Evolutionary conservation across 2,113 vertebrate species (phyloP).

Genomic region (Peromyscus californicus): DNA sequence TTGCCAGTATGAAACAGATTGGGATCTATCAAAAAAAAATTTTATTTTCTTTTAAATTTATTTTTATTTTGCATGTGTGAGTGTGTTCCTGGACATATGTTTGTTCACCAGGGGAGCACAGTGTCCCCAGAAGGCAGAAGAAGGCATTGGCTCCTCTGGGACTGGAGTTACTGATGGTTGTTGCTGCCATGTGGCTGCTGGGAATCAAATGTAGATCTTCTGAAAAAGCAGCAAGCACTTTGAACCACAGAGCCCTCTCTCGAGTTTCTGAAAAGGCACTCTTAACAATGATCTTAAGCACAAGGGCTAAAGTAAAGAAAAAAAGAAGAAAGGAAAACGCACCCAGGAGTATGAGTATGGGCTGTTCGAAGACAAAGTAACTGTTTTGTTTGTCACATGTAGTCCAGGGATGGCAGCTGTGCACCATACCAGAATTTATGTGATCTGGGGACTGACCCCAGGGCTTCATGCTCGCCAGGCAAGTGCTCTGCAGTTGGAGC

Average conservation of each 20-base stretch:
- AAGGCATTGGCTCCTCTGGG: too few relatives aligned
- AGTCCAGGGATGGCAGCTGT: not conserved
- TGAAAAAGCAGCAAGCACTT: not conserved
- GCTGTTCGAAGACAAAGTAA: not conserved
- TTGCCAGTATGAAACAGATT: not conserved
- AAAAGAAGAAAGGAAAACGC: not conserved
- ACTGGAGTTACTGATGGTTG: not conserved
- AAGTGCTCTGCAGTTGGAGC: not conserved
- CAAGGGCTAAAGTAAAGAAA: not conserved
- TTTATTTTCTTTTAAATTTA: not conserved
- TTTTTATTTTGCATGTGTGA: not conserved
- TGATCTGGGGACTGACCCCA: not conserved
- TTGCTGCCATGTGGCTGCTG: not conserved
- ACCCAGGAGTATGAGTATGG: not conserved
- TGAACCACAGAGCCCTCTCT: not conserved
- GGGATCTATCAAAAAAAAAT: not conserved
- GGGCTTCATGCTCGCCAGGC: not conserved
- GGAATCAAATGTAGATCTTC: not conserved
- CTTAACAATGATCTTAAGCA: not conserved
- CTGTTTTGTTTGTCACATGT: not conserved
- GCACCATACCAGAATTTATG: not conserved
- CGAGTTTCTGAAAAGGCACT: not conserved
- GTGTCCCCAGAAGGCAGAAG: not conserved
- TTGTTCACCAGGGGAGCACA: not conserved
- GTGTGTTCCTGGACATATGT: not conserved